Base-by-base conservation (phyloP, 2,888 invertebrate genomes). In the Bembecia ichneumoniformis region DNA sequence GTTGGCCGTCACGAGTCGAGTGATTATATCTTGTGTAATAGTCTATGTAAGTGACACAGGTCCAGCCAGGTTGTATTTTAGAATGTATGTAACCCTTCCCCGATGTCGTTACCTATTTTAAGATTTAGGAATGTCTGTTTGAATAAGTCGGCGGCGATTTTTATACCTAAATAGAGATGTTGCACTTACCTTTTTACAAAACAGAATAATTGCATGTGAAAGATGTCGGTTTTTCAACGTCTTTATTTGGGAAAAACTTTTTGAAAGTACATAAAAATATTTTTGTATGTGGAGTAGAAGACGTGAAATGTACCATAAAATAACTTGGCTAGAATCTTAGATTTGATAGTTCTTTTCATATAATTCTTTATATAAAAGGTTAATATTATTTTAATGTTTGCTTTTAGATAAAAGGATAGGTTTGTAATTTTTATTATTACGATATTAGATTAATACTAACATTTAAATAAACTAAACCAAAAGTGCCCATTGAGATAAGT, bases 401-500 rank as follows among this genome's bases (percentile, higher is more conserved):
- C 84, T 84, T 87, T 83, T 84, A 83, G 82, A 77, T 64, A 68
- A 76, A 28, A 74, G 66, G 68, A 79, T 82, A 80, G 80, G 82
- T 83, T 84, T 82, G 77, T 83, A 81, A 80, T 82, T 81, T 82
- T 82, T 75, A 83, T 80, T 78, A 78, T 70, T 82, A 82, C 68
- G 74, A 79, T 82, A 81, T 78, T 82, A 82, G 82, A 79, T 68
- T 82, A 79, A 82, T 79, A 86, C 80, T 86, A 84, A 86, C 81
- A 79, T 80, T 79, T 77, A 81, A 53, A 58, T 55, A 56, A 82
- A 86, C 75, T 86, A 84, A 87, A 88, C 88, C 88, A 86, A 87
- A 88, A 88, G 88, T 88, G 88, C 88, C 88, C 87, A 86, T 87
- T 87, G 86, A 86, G 77, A 84, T 87, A 84, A 87, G 86, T 86